Evolutionary conservation across 2,888 invertebrate genomes (phyloP), one percentile per base, ranked within the genome.

Genomic region (Empis stercorea): DNA sequence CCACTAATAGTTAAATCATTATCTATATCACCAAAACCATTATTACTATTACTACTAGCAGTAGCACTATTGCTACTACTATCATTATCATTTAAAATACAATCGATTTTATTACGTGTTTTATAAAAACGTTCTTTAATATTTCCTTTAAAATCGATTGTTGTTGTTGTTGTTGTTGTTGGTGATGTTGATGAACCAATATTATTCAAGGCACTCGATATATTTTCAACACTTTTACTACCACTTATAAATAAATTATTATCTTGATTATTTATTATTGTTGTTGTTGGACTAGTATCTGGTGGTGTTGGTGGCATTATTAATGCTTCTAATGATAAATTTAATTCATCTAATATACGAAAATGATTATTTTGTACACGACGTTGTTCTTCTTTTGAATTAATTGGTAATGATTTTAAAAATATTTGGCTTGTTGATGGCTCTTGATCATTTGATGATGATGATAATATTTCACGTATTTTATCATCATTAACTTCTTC

Each of bases 261-360:
- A 11, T 43, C 39, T 60, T 23, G 23, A 27, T 13, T 40, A 13
- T 75, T 20, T 76, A 77, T n/a, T 76, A 77, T n/a, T 74, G 76
- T 62, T 75, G 76, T 43, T 75, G 76, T 62, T 40, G 48, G 48
- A 43, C 47, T 48, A 17, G 32, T 43, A 43, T 51, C 48, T 20
- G 48, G 48, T n/a, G 46, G 48, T 15, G 51, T 48, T 23, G 79
- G 76, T 30, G 85, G 86, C 86, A 86, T 87, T 57, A 87, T 69
- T 84, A 87, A 84, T 38, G 84, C 85, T 70, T 87, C 87, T 44
- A 83, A 81, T 56, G 85, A 83, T 53, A 87, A 74, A 72, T 87
- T 86, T 53, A 87, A 70, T 66, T 87, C 84, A 43, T 84, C 85
- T 54, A 87, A 74, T 56, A 86, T 83, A 58, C 82, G 73, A 56